Evolutionary conservation across 2,113 vertebrate genomes (phyloP), one percentile per base, ranked within the genome.

Genomic region (Podarcis raffonei): DNA sequence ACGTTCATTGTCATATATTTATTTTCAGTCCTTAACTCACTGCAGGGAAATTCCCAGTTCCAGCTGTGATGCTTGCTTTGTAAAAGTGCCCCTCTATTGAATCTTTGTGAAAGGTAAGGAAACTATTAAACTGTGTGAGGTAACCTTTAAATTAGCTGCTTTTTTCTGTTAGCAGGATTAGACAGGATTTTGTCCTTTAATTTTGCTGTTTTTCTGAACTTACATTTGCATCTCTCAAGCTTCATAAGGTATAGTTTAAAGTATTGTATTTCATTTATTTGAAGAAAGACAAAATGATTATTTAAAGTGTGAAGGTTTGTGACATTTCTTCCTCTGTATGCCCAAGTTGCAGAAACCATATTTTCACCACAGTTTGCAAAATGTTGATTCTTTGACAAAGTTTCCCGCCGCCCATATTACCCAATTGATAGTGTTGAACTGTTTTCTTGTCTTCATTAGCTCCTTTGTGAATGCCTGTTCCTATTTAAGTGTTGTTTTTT

Each of bases 141-240:
- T 15, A 22, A 74, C 16, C 1, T 12, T 74, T 74, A 32, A 30
- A 72, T 13, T 72, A 72, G 27, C 69, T 72, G 30, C 32, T 75
- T 75, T 75, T 48, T 30, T 42, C 71, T 74, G 32, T 37, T 71
- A 77, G 78, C 69, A 72, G 25, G 25, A 81, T 75, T 6, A 2
- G 85, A 37, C 11, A 3, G 39, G 32, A 15, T 82, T 53, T 53
- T 35, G 27, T 15, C 18, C 42, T 53, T 23, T 6, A 35, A 76
- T 37, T 23, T n/a, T 2, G n/a, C 22, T 30, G 18, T 59, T 85
- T 53, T 83, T 81, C 83, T 59, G 69, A 78, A 76, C 82, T 80
- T 88, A 89, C 42, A 82, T 74, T 93, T 86, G 87, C 86, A 92
- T 35, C 35, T 42, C 86, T 87, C 88, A 32, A 81, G 91, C n/a